These are phyloP conservation scores for Echeneis naucrates DNA, from an alignment of 2,797 vertebrate species.

Conservation along the genomic window DNA sequence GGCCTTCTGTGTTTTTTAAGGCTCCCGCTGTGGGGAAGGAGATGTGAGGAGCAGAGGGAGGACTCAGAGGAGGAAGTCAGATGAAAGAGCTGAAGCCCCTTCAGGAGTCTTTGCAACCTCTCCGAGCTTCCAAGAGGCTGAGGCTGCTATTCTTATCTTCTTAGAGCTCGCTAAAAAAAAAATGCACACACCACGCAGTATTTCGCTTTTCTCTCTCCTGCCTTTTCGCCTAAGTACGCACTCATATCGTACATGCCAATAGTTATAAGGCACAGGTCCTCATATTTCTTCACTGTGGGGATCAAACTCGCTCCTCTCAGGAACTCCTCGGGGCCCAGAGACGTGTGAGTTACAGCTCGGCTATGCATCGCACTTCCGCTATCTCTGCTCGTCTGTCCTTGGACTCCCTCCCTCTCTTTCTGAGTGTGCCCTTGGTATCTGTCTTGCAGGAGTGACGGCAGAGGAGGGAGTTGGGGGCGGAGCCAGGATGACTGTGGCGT, in stretches of 20 bases:
- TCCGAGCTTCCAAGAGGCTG: conserved; percentile 47
- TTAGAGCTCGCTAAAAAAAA: conserved; percentile 33
- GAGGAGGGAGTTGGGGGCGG: conserved; percentile 41
- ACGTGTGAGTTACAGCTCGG: conserved; percentile 38
- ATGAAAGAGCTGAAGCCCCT: conserved; percentile 68
- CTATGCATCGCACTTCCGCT: conserved; percentile 33
- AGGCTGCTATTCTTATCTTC: conserved; percentile 60
- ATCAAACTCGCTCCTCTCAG: conserved; percentile 54
- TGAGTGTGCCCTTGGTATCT: conserved; percentile 39
- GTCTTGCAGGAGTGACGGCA: conserved; percentile 55
- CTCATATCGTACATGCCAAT: conserved; percentile 1
- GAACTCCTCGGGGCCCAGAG: conserved; percentile 42
- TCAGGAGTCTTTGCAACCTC: conserved; percentile 57
- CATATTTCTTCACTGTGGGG: conserved; percentile 52
- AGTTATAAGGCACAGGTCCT: conserved; percentile 27
- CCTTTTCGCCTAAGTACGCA: conserved; percentile 5
- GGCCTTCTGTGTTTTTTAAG: conserved; percentile 39
- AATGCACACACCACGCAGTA: conserved; percentile 13
- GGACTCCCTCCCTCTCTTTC: not conserved
- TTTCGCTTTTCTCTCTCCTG: conserved; percentile 9
- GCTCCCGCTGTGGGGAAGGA: conserved; percentile 38
- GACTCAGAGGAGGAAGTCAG: conserved; percentile 51
- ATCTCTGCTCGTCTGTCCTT: conserved; percentile 25
- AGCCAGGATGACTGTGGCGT: conserved; percentile 45
- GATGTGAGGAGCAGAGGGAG: conserved; percentile 56